These are phyloP conservation scores for Clostera curtula DNA, from an alignment of 2,888 invertebrate species.

Conservation along the genomic window DNA sequence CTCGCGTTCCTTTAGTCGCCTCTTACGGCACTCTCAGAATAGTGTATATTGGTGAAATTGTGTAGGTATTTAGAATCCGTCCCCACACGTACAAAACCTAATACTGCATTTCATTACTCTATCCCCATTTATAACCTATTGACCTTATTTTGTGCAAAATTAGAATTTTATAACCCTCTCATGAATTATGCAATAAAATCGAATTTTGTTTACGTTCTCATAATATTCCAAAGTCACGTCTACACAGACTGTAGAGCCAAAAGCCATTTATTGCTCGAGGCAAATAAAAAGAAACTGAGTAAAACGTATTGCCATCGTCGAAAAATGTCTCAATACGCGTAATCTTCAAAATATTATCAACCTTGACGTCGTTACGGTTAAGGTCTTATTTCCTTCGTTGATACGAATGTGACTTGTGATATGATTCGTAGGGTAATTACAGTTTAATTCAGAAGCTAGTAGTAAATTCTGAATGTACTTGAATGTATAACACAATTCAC, in stretches of 20 bases:
- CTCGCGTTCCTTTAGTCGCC: too few relatives aligned
- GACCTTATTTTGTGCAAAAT: slow-evolving; percentile 39
- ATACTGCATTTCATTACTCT: slow-evolving; percentile 33
- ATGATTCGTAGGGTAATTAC: slow-evolving; percentile 32
- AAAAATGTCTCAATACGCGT: slow-evolving; percentile 23
- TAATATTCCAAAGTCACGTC: slow-evolving; percentile 47
- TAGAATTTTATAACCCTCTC: slow-evolving; percentile 37
- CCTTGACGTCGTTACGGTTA: slow-evolving; percentile 14
- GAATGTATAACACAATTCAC: slow-evolving; percentile 41
- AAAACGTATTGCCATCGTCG: slow-evolving; percentile 29
- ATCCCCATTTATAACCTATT: slow-evolving; percentile 23
- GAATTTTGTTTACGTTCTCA: slow-evolving; percentile 42
- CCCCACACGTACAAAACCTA: too few relatives aligned
- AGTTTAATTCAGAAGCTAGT: slow-evolving; percentile 53
- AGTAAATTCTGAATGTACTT: slow-evolving; percentile 54
- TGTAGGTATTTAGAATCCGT: slow-evolving; percentile 21
- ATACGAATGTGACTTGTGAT: slow-evolving; percentile 15
- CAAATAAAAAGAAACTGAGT: slow-evolving; percentile 56
- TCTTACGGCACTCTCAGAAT: neutral
- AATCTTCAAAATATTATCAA: slow-evolving; percentile 13
- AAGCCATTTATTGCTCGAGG: slow-evolving; percentile 61
- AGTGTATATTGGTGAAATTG: slow-evolving; percentile 8
- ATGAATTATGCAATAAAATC: slow-evolving; percentile 50
- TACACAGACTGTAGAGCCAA: slow-evolving; percentile 46
- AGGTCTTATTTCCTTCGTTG: slow-evolving; percentile 21